A percentile compares a stretch with the other conserved stretches of the same genome.
phyloP scores from a whole-genome alignment of 2,113 vertebrate species.

The Stegastes partitus region DNA sequence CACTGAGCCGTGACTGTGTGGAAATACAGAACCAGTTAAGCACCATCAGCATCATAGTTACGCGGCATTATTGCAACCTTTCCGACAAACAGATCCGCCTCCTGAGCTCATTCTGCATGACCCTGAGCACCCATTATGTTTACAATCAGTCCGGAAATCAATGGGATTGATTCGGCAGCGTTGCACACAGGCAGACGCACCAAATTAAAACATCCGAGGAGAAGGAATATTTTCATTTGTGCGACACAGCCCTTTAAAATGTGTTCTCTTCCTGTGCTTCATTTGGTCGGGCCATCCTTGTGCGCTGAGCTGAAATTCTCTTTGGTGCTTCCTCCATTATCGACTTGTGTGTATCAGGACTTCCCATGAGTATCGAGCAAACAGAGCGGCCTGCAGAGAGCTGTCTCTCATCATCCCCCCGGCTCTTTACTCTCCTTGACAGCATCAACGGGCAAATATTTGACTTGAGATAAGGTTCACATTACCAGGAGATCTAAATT shows the following conservation, averaged over 20 bases:
- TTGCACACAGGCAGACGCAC: neutral
- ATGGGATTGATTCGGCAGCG: neutral
- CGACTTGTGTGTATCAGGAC: constrained; percentile 71
- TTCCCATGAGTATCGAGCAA: constrained; percentile 75
- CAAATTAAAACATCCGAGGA: neutral
- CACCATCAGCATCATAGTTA: neutral
- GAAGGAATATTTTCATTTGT: neutral
- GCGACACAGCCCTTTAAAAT: neutral
- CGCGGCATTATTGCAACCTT: neutral
- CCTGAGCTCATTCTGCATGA: neutral
- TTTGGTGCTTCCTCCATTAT: constrained; percentile 63
- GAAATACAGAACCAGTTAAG: neutral
- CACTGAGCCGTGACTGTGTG: neutral
- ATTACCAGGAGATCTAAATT: constrained; percentile 67
- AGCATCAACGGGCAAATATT: constrained; percentile 79
- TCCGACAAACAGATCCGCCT: neutral
- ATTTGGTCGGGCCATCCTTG: neutral
- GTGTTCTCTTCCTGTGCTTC: no score
- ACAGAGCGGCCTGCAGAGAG: constrained; percentile 74
- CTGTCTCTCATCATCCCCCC: constrained; percentile 67
- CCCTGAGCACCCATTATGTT: neutral
- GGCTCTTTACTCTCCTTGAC: constrained; percentile 69
- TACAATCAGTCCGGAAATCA: neutral
- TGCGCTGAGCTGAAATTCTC: constrained; percentile 40
- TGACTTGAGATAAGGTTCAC: constrained; percentile 76